These are phyloP conservation scores for Chitala chitala DNA, from an alignment of 2,113 vertebrate genomes.

Conservation along the genomic window DNA sequence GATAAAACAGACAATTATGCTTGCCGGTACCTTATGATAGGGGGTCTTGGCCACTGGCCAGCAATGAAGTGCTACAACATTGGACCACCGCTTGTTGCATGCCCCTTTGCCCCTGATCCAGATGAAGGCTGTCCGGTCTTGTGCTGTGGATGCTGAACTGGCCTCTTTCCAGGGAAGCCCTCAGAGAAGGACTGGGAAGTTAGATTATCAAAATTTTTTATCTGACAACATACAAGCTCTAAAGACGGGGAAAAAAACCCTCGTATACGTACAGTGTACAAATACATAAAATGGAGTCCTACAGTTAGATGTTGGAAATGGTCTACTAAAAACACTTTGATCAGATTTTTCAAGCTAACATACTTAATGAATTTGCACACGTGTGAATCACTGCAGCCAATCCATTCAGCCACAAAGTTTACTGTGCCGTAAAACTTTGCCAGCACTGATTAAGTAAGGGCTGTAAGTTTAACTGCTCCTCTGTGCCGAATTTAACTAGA, in stretches of 20 bases:
- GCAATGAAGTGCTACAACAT: not conserved
- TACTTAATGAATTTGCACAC: not conserved
- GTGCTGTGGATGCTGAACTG: no score
- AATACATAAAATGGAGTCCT: not conserved
- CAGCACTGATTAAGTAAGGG: not conserved
- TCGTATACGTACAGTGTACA: no score
- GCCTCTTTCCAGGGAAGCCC: no score
- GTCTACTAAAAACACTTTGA: not conserved
- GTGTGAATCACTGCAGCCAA: not conserved
- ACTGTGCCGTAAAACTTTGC: not conserved
- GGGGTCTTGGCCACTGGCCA: conserved; percentile 8
- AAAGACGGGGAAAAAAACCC: no score
- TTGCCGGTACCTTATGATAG: conserved; percentile 26
- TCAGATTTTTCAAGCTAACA: not conserved
- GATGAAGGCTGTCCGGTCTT: not conserved
- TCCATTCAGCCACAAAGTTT: not conserved
- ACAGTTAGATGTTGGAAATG: not conserved
- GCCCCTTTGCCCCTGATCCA: conserved; percentile 12
- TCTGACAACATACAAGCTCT: no score
- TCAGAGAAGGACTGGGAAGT: no score
- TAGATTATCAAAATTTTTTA: no score
- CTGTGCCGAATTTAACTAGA: not conserved
- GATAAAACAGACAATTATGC: conserved; percentile 38
- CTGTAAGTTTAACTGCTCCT: not conserved
- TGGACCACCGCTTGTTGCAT: conserved; percentile 18